These are phyloP conservation scores for Diplolepis rosae DNA, from an alignment of 2,888 invertebrate genomes.

Conservation along the genomic window DNA sequence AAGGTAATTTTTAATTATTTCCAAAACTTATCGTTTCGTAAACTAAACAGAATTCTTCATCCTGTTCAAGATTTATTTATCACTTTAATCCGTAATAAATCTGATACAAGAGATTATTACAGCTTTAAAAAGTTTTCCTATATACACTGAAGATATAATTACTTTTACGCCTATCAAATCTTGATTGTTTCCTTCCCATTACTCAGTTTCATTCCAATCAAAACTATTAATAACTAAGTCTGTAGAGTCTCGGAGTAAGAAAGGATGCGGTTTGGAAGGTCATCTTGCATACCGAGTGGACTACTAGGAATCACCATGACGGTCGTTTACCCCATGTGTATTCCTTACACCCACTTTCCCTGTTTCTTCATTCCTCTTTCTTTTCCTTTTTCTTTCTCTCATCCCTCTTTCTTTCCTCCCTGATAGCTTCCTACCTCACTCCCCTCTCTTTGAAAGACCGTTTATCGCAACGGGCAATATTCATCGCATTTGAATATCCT, in stretches of 20 bases:
- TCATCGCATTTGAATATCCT: conserved; percentile 69
- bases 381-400: conserved; percentile 39
- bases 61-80: background rate
- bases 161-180: conserved; percentile 18
- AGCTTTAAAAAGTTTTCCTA: too few relatives aligned
- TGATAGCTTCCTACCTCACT: conserved; percentile 43
- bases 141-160: conserved; percentile 4
- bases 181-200: conserved; percentile 15
- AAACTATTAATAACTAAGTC: conserved; percentile 26
- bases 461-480: conserved; percentile 66
- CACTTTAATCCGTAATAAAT: background rate
- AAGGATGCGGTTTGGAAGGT: conserved; percentile 53
- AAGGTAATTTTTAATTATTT: conserved; percentile 75
- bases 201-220: conserved; percentile 17
- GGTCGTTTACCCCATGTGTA: conserved; percentile 52
- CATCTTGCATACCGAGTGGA: conserved; percentile 62
- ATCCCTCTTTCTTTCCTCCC: conserved; percentile 37
- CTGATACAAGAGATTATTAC: too few relatives aligned
- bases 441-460: conserved; percentile 55
- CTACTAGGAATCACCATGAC: conserved; percentile 50
- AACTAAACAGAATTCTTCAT: background rate
- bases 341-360: conserved; percentile 50
- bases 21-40: background rate
- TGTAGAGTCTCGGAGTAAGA: conserved; percentile 32
- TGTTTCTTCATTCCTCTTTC: conserved; percentile 35